A percentile compares a stretch with the other conserved stretches of the same genome.
Conservation (phyloP, 2,797 vertebrate species). For the Syngnathus acus region DNA sequence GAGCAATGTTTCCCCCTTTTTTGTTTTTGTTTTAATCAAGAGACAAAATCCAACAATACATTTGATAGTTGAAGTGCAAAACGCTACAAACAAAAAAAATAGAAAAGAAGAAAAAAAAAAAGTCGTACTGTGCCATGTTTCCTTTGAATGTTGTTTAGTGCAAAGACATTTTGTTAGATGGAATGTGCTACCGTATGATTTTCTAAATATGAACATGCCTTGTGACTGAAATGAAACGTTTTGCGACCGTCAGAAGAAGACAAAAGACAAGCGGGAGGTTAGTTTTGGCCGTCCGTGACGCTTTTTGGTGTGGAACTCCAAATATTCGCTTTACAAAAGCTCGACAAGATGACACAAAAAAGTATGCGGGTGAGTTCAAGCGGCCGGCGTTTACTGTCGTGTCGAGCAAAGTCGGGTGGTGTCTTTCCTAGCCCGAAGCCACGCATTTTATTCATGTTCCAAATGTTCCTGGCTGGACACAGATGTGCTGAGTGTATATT, state of each 20-base stretch:
- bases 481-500: not conserved
- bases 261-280: not conserved
- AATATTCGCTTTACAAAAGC: constrained; percentile 19
- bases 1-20: constrained; percentile 46
- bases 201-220: constrained; percentile 75
- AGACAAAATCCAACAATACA: constrained; percentile 35
- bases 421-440: constrained; percentile 33
- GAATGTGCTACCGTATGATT: constrained; percentile 72
- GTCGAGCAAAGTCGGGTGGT: not conserved
- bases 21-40: constrained; percentile 56
- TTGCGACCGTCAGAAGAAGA: constrained; percentile 21
- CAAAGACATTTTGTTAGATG: constrained; percentile 78
- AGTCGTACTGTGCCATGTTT: constrained; percentile 89
- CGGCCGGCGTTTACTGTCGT: constrained; percentile 21
- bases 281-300: not conserved
- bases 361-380: constrained; percentile 47
- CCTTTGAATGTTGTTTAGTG: constrained; percentile 92
- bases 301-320: constrained; percentile 51
- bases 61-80: constrained; percentile 76
- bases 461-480: not conserved
- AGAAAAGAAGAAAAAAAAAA: constrained; percentile 61
- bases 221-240: constrained; percentile 68
- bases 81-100: constrained; percentile 43
- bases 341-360: constrained; percentile 43
- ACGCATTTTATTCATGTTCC: not conserved